Base-by-base conservation (phyloP, 2,113 vertebrate genomes). In the Myiozetetes cayanensis region DNA sequence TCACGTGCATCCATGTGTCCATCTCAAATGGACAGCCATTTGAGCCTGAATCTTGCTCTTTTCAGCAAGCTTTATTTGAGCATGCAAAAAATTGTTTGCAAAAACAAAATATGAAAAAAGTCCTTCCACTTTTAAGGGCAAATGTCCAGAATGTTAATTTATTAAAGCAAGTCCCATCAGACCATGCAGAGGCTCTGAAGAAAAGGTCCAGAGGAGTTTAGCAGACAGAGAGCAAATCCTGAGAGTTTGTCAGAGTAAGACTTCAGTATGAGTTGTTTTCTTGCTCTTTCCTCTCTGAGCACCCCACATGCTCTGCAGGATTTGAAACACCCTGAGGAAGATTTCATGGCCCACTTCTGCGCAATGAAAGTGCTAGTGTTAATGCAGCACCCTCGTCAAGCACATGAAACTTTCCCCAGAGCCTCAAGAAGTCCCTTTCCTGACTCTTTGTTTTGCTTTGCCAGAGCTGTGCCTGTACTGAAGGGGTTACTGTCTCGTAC, bases 401-500 rank as follows among this genome's bases (percentile, higher is more conserved):
- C 50, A 16, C 3, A 0, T 31, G 58, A 89, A 87, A 58, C 44
- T 82, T 94, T 81, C 74, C 84, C 65, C n/a, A 31, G 49, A 56
- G 81, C 87, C 89, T 76, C 20, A 37, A 73, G 76, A 90, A 89
- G 46, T 37, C 46, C 58, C 35, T 61, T 72, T 61, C 75, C 80
- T 35, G 19, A 35, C 53, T 91, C 92, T 96, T 96, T 96, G 86
- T 94, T 96, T 94, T 93, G 89, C 62, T 93, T 86, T 7, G 8
- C 43, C 58, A 62, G 46, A 90, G 76, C 71, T 44, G 72, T 84
- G 92, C 92, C 82, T 87, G 96, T 61, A 50, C 96, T 95, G 97
- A 97, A 97, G 93, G 97, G 96, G 97, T 97, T 97, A 97, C 95
- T 96, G 96, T 96, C 96, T 93, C 73, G 15, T 97, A 94, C 93